phyloP scores from a whole-genome alignment of 1,140 invertebrate genomes.

The Rhynchophorus ferrugineus region DNA sequence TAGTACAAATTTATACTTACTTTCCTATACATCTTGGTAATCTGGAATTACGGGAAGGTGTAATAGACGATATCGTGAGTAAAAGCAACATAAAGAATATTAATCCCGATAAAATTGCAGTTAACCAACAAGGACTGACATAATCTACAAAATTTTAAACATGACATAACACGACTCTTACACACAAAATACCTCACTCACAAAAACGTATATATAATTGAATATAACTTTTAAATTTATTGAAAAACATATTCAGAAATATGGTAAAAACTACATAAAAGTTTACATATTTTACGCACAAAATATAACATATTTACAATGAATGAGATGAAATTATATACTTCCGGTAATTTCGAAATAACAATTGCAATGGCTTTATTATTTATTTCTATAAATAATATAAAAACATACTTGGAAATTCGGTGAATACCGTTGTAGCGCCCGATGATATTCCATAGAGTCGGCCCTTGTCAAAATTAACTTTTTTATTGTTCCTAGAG shows the following conservation, averaged over 20 bases:
- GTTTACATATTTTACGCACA: too few relatives aligned
- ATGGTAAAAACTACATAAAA: too few relatives aligned
- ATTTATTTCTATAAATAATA: too few relatives aligned
- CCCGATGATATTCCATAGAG: constrained; percentile 29
- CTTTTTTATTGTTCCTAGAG: constrained; percentile 20
- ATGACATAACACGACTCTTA: too few relatives aligned
- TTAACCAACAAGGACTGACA: constrained; percentile 31
- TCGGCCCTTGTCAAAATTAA: constrained; percentile 23
- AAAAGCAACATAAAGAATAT: constrained; percentile 27
- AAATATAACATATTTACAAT: too few relatives aligned
- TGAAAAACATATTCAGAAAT: too few relatives aligned
- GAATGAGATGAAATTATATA: too few relatives aligned
- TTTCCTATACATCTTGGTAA: constrained; percentile 19
- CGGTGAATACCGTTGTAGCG: constrained; percentile 30
- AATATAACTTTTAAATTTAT: too few relatives aligned
- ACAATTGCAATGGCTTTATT: too few relatives aligned
- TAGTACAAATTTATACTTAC: constrained; percentile 4
- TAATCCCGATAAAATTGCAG: constrained; percentile 22
- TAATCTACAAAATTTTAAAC: constrained; percentile 30
- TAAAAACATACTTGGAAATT: constrained; percentile 33
- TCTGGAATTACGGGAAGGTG: constrained; percentile 9
- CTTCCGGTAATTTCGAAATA: too few relatives aligned
- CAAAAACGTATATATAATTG: too few relatives aligned
- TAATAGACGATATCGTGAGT: constrained; percentile 25
- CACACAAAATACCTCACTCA: too few relatives aligned